Base-by-base conservation (phyloP, 2,113 vertebrate species). In the Noturus placidus region DNA sequence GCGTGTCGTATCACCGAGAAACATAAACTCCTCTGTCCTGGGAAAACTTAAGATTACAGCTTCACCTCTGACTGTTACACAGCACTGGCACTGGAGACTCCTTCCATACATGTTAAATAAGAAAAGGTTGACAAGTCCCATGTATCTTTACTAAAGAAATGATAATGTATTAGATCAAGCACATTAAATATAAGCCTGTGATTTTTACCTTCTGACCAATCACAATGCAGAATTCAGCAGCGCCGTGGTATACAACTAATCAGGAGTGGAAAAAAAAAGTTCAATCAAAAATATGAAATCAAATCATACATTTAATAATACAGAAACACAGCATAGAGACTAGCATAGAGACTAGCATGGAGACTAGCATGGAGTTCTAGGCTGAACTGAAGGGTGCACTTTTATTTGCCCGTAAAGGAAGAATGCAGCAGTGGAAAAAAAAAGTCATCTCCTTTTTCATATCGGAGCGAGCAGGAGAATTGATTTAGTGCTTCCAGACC, bases 341-440 rank as follows among this genome's bases (percentile, higher is more conserved):
- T n/a, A n/a, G n/a, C n/a, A n/a, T n/a, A n/a, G n/a, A n/a, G n/a
- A n/a, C n/a, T n/a, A n/a, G n/a, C n/a, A n/a, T n/a, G n/a, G n/a
- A n/a, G n/a, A n/a, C n/a, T n/a, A n/a, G n/a, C n/a, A n/a, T n/a
- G n/a, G n/a, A 2, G 30, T 38, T 82, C 20, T 52, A 57, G n/a
- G 25, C 54, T 50, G 19, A 30, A 35, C 17, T 17, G 30, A 38
- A 38, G 33, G 72, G 33, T 19, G n/a, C 0, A 74, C n/a, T 81
- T 88, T 88, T 80, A 84, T 78, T 61, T 46, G 42, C 33, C 38
- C 27, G 25, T 85, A 59, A 85, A 89, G 54, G 20, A n/a, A 83
- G 85, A 82, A 69, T 69, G 79, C 42, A 46, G 70, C 85, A 52
- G 61, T 78, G 85, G 88, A 84, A 89, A 86, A 86, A 69, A 25